phyloP scores from a whole-genome alignment of 2,797 vertebrate genomes.

The Pseudocheirus occidentalis region DNA sequence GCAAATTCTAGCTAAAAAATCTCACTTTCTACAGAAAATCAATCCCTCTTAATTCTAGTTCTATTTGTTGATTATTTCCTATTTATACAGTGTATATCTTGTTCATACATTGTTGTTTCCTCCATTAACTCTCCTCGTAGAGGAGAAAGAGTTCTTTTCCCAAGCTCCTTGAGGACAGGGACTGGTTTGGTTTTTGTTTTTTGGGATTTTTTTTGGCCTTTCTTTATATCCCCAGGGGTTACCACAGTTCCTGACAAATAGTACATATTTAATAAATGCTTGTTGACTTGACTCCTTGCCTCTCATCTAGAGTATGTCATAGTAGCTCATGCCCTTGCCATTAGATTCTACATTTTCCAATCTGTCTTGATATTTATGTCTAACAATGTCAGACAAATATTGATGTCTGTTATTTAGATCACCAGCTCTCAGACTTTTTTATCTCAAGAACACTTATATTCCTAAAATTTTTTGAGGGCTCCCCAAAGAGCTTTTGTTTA shows the following conservation, averaged over 20 bases:
- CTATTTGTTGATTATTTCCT: background rate
- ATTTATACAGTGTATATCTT: background rate
- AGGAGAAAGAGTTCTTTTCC: background rate
- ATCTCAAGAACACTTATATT: background rate
- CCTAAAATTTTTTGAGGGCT: background rate
- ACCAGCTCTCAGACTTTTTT: background rate
- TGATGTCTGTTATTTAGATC: background rate
- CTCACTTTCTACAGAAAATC: background rate
- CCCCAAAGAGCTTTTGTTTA: background rate
- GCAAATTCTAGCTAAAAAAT: background rate
- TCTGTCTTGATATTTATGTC: background rate
- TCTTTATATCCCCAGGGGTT: background rate
- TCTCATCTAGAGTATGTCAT: background rate
- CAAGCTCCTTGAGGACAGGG: background rate
- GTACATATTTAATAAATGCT: background rate
- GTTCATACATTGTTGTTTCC: background rate
- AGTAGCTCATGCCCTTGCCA: background rate
- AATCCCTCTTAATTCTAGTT: background rate
- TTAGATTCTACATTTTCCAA: background rate
- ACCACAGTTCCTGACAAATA: background rate
- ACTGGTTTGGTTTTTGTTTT: background rate
- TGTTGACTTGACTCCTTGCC: background rate
- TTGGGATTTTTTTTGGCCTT: background rate
- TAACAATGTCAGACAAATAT: background rate
- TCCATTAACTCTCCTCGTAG: background rate